These are phyloP conservation scores for Menidia beryllina DNA, from an alignment of 2,113 vertebrate genomes.

Conservation along the genomic window DNA sequence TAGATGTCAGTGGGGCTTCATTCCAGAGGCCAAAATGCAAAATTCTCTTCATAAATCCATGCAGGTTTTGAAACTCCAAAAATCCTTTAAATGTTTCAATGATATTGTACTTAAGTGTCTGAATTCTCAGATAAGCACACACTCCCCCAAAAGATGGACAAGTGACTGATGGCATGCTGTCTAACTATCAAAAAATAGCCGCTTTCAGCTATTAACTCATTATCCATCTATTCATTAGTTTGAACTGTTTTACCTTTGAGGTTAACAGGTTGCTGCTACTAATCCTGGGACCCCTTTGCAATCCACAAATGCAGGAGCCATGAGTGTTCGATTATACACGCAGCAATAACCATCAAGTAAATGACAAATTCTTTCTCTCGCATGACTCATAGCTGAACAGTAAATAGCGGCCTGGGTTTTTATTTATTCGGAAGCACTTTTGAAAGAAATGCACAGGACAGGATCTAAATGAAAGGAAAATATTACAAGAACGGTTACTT, in stretches of 20 bases:
- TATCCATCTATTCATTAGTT: background rate
- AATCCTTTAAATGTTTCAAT: no score
- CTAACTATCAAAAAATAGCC: no score
- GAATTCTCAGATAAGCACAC: background rate
- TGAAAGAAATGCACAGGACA: background rate
- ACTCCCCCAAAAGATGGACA: background rate
- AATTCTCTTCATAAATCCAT: background rate
- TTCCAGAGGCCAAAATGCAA: constrained; percentile 34
- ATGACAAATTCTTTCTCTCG: no score
- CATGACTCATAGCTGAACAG: no score
- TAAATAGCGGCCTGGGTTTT: no score
- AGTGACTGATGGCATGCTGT: background rate
- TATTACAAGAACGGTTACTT: background rate
- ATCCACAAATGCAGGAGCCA: background rate
- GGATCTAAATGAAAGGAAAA: background rate
- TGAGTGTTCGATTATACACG: no score
- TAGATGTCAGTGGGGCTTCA: constrained; percentile 30
- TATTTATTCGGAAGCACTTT: no score
- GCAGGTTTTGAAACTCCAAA: no score
- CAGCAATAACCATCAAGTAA: no score
- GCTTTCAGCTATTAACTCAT: background rate
- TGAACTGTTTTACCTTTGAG: background rate
- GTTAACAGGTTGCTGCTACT: background rate
- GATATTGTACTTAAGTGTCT: no score
- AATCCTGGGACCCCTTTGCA: background rate